Evolutionary conservation across 2,888 invertebrate genomes (phyloP), one percentile per base, ranked within the genome.

Genomic region (Hirtodrosophila trivittata): DNA sequence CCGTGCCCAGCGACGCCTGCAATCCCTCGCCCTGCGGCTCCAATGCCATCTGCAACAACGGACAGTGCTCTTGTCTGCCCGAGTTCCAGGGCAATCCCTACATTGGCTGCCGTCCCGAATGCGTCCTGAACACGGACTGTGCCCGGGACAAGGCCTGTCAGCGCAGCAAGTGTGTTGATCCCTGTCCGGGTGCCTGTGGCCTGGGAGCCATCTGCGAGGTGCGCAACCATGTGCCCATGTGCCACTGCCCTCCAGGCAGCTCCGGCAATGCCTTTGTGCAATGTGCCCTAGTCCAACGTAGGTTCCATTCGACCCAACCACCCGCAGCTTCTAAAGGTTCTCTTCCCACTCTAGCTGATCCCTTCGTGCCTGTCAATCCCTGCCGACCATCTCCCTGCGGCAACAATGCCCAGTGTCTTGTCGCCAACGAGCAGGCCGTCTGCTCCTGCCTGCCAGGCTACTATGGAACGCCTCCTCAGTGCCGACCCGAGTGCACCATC

Each of bases 351-450:
- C 49, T 75, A 84, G 83, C 77, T 33, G 75, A 80, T 9, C 77
- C 86, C 9, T 49, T 75, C 4, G 54, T 55, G 28, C 59, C 71
- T 6, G 25, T 59, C 1, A 86, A 91, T 77, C 95, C 95, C 0
- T 95, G 95, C 76, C 91, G 92, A 47, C 95, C 95, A 16, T 93
- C 94, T 21, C 95, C 95, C 14, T 97, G 97, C 89, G 96, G 96
- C 55, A 93, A 95, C 9, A 95, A 96, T 87, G 94, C 95, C 58
- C 92, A 94, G 75, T 96, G 96, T 82, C 92, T 93, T 32, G 94
- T 94, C 82, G 90, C 92, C 1, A 93, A 94, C 75, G 92, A 93
- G 43, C 94, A 94, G 88, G 94, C 94, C 1, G 92, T 94, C 0
- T 96, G 96, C 76, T 93, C 94, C 43, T 96, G 96, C 86, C 89